Percentiles rank a stretch among this genome's conserved stretches.
Evolutionary conservation across 2,797 vertebrate genomes (phyloP).

Genomic region (Nothura maculosa): DNA sequence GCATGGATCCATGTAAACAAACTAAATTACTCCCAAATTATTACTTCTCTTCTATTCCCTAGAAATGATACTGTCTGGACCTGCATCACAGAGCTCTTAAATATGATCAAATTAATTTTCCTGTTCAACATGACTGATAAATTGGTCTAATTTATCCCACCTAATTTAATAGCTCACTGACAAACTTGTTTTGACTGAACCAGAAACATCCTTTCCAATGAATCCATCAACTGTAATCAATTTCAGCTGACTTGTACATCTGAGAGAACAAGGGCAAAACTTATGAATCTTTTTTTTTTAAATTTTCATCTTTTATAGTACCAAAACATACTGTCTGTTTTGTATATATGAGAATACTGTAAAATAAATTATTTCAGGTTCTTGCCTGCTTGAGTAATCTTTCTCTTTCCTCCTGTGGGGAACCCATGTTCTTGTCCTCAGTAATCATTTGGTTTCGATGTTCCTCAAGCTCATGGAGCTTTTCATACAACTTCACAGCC

Average conservation of each 20-base stretch:
- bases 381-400: constrained; percentile 91
- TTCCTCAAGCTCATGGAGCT: constrained; percentile 85
- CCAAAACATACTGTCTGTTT: background rate
- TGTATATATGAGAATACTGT: background rate
- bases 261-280: background rate
- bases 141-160: background rate
- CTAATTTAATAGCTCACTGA: background rate
- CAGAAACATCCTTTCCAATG: background rate
- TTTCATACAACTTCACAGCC: constrained; percentile 88
- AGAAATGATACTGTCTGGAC: background rate
- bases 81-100: background rate
- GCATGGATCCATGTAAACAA: background rate
- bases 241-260: background rate
- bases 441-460: constrained; percentile 88
- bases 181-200: background rate
- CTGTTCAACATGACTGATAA: background rate
- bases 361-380: background rate
- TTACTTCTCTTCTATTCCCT: fast-evolving
- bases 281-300: background rate
- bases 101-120: background rate
- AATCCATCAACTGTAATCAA: background rate
- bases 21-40: background rate
- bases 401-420: constrained; percentile 93
- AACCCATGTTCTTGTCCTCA: constrained; percentile 90
- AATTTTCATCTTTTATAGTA: background rate